phyloP scores from a whole-genome alignment of 2,113 vertebrate genomes.

The Columbina picui region DNA sequence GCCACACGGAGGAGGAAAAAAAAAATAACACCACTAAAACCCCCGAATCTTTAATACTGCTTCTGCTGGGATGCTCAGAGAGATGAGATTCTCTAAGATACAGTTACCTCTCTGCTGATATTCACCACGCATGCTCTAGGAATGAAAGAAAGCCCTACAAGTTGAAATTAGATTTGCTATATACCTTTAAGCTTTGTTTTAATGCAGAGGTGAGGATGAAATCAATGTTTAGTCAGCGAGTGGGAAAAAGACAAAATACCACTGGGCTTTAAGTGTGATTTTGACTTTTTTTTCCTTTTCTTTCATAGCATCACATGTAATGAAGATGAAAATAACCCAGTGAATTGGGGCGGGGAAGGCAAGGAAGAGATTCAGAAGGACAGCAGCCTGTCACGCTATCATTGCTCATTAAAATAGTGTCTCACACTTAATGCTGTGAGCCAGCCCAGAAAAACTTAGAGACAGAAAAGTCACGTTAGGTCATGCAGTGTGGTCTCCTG shows the following conservation, averaged over 20 bases:
- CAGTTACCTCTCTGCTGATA: neutral
- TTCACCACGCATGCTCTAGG: neutral
- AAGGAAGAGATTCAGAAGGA: neutral
- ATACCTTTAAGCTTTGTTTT: conserved; percentile 7
- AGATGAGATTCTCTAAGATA: neutral
- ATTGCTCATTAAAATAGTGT: neutral
- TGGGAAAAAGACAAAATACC: neutral
- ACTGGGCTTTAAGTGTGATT: neutral
- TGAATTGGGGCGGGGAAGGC: neutral
- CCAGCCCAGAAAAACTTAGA: neutral
- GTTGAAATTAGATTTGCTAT: neutral
- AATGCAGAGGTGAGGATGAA: conserved; percentile 5
- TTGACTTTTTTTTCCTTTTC: neutral
- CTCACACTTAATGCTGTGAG: neutral
- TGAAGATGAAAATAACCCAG: neutral
- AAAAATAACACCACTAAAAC: neutral
- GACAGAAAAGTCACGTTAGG: neutral
- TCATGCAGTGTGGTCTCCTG: neutral
- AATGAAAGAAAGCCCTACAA: neutral
- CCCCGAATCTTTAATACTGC: neutral
- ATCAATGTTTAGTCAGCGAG: neutral
- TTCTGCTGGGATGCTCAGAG: neutral
- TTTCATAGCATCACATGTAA: neutral
- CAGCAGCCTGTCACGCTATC: neutral
- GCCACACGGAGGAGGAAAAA: neutral